Base-by-base conservation (phyloP, 2,888 invertebrate species). In the Hypolimnas misippus region DNA sequence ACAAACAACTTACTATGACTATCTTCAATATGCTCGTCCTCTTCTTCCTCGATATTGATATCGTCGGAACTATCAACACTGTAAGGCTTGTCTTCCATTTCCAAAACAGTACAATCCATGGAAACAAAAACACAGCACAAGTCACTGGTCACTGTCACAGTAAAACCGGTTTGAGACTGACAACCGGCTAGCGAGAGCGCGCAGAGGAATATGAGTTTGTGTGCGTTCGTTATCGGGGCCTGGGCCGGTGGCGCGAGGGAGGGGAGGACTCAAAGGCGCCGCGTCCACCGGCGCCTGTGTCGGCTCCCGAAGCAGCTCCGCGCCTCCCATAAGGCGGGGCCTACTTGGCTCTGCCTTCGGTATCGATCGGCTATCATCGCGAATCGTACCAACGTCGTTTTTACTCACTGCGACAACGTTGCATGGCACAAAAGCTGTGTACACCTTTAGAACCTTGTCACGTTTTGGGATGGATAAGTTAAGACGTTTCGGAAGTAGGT, bases 61-160 rank as follows among this genome's bases (percentile, higher is more conserved):
- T 92, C 92, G 76, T 92, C 92, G 35, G 88, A 92, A 86, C 91
- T 91, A 69, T 91, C 92, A 81, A 90, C 89, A 90, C 91, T 90
- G 77, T 86, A 91, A 61, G 89, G 85, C 73, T 90, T 92, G 74
- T 92, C 91, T 85, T 92, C 92, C 92, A 92, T 92, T 79, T 86
- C 83, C 84, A 85, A 78, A 70, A 74, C 79, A 74, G 73, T 75
- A 77, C 79, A 80, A 85, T 87, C 84, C 84, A 86, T 84, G 77
- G 76, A 81, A 80, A 81, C 81, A 79, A 70, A 63, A 64, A 64
- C 82, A 83, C 89, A 79, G 80, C 86, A 87, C 84, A 79, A 71
- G 70, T 49, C 73, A 80, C 81, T 79, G 82, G 76, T 86, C 83
- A 71, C 84, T 82, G 83, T 83, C 86, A 86, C 83, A 76, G 71